Evolutionary conservation across 2,113 vertebrate genomes (phyloP), one percentile per base, ranked within the genome.

Genomic region (Trinectes maculatus): DNA sequence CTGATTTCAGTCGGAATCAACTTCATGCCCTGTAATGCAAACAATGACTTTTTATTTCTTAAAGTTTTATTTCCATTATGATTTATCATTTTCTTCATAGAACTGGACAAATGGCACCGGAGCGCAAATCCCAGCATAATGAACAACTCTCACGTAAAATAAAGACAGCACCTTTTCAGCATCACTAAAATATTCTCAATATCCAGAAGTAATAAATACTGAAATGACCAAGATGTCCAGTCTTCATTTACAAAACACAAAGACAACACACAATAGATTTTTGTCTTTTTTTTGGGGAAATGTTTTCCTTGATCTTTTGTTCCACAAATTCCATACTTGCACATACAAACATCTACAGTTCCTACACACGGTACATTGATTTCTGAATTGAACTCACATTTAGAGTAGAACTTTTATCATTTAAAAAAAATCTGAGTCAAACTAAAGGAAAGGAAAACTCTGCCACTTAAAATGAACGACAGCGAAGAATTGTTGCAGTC

Each of bases 331-430:
- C 85, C 89, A 89, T 83, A 91, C 87, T 87, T 90, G 91, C 90
- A 95, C 86, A 6, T 94, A 96, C 95, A 95, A 95, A 97, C 94
- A 94, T 92, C 94, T 94, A 94, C 76, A 85, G 90, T 92, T 94
- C 94, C 93, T 95, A 95, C 93, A 92, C 93, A 96, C 91, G 6
- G 88, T 94, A 96, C 95, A 89, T 84, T 90, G 79, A 91, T 80
- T 90, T 87, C 76, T 81, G 57, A 88, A 71, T 86, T 79, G 64
- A 86, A 84, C 83, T 91, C 86, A 91, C 88, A 87, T 85, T 91
- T 76, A 91, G 82, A 85, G 79, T 67, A 73, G 43, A 84, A 68
- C 69, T 67, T 81, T 12, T 64, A 80, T 80, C 73, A 73, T 68
- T 78, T 67, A 64, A 80, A 80, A 65, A 86, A 88, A 60, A 52